Conservation (phyloP, 2,888 invertebrate genomes). For the Dugesia japonica region DNA sequence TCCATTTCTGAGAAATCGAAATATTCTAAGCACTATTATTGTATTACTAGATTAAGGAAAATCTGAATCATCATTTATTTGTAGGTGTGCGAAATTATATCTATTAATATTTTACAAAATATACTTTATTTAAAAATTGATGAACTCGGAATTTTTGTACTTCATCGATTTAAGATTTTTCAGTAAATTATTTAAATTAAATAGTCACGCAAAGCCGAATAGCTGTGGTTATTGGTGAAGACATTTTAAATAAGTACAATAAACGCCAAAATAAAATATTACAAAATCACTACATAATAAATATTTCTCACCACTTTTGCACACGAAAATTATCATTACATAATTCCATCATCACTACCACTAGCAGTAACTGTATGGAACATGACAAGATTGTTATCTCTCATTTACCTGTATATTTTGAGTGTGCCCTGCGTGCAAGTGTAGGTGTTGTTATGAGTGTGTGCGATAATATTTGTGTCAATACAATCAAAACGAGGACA, state of each 20-base stretch:
- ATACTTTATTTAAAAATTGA: too few relatives aligned
- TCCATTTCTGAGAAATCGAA: too few relatives aligned
- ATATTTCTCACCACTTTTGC: slow-evolving; percentile 15
- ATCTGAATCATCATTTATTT: too few relatives aligned
- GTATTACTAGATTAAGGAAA: too few relatives aligned
- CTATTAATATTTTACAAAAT: too few relatives aligned
- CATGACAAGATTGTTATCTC: slow-evolving; percentile 13
- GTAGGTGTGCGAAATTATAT: too few relatives aligned
- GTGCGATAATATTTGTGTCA: background rate
- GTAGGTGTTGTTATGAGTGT: background rate
- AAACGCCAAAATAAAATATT: slow-evolving; percentile 7
- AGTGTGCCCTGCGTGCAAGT: background rate
- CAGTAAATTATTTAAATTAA: too few relatives aligned
- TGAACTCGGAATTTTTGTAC: too few relatives aligned
- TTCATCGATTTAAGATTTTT: too few relatives aligned
- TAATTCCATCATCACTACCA: background rate
- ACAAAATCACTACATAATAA: background rate
- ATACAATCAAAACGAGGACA: slow-evolving; percentile 20
- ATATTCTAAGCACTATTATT: too few relatives aligned
- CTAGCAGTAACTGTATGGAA: slow-evolving; percentile 13
- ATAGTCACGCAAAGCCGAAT: background rate
- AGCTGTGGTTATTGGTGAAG: background rate
- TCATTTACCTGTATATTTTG: background rate
- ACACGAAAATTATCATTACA: slow-evolving; percentile 6
- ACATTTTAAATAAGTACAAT: slow-evolving; percentile 1